These are phyloP conservation scores for Cylloceria caligata DNA, from an alignment of 2,888 invertebrate genomes.

Conservation along the genomic window DNA sequence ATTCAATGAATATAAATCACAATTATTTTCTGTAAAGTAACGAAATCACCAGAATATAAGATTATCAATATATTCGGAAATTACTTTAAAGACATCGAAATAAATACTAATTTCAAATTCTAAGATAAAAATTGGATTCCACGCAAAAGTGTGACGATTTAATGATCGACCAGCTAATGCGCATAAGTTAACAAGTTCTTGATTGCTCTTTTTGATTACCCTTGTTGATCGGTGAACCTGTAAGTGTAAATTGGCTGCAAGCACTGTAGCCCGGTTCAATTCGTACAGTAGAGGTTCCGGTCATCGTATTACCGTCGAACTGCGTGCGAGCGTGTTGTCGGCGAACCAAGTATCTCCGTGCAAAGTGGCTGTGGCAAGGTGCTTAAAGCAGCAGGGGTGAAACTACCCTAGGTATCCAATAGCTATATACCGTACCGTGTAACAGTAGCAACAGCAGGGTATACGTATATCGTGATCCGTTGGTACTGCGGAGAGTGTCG, in stretches of 20 bases:
- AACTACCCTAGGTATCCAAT: constrained; percentile 43
- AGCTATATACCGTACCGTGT: not conserved
- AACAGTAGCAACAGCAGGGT: not conserved
- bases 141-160: no score
- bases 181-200: no score
- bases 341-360: constrained; percentile 28
- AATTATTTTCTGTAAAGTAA: no score
- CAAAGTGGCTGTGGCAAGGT: constrained; percentile 46
- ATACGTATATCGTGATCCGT: not conserved
- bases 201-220: not conserved
- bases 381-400: constrained; percentile 48
- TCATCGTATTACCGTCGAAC: constrained; percentile 40
- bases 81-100: no score
- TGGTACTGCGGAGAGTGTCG: constrained; percentile 32
- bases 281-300: constrained; percentile 29
- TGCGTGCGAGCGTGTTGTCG: not conserved
- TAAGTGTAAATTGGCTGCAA: constrained; percentile 20
- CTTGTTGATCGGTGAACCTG: constrained; percentile 4
- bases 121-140: no score
- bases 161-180: no score
- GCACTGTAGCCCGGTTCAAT: constrained; percentile 6
- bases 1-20: no score
- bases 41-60: no score
- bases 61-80: no score
- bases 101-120: no score